phyloP scores from a whole-genome alignment of 1,140 invertebrate genomes.

The Neodiprion fabricii region DNA sequence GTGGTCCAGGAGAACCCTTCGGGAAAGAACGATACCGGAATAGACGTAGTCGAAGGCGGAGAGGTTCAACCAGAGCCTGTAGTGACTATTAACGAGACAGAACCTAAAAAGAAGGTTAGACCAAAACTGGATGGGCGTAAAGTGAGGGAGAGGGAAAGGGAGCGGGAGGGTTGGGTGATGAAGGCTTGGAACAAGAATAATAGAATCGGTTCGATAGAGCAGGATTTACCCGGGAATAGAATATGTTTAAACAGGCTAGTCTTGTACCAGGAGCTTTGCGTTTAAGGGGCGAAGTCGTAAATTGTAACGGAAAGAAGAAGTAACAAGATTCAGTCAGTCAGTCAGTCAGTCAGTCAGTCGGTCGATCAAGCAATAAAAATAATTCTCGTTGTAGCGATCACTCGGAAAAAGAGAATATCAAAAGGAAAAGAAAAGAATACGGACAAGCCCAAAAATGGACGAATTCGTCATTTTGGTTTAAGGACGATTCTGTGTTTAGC shows the following conservation, averaged over 20 bases:
- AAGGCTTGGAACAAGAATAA: slow-evolving; percentile 32
- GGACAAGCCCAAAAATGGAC: too few species aligned
- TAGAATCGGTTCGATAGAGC: slow-evolving; percentile 31
- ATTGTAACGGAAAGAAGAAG: too few species aligned
- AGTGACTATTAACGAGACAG: slow-evolving; percentile 33
- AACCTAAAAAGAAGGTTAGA: slow-evolving; percentile 53
- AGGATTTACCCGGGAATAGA: slow-evolving; percentile 21
- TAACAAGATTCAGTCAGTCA: too few species aligned
- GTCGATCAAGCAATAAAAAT: too few species aligned
- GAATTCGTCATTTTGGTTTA: too few species aligned
- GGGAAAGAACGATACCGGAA: slow-evolving; percentile 21
- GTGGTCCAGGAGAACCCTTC: slow-evolving; percentile 16
- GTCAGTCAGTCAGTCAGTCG: too few species aligned
- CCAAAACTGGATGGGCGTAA: slow-evolving; percentile 33
- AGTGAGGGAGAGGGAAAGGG: slow-evolving; percentile 31
- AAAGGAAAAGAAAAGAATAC: too few species aligned
- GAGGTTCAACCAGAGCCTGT: slow-evolving; percentile 26
- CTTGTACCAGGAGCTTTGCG: slow-evolving; percentile 47
- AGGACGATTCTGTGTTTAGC: too few species aligned
- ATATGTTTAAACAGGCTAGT: slow-evolving; percentile 30
- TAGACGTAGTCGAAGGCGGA: slow-evolving; percentile 18
- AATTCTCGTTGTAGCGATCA: too few species aligned
- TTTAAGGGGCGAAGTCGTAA: slow-evolving; percentile 26
- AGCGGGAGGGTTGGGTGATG: slow-evolving; percentile 29
- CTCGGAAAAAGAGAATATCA: too few species aligned